Evolutionary conservation across 2,797 vertebrate genomes (phyloP).

Genomic region (Numenius phaeopus): DNA sequence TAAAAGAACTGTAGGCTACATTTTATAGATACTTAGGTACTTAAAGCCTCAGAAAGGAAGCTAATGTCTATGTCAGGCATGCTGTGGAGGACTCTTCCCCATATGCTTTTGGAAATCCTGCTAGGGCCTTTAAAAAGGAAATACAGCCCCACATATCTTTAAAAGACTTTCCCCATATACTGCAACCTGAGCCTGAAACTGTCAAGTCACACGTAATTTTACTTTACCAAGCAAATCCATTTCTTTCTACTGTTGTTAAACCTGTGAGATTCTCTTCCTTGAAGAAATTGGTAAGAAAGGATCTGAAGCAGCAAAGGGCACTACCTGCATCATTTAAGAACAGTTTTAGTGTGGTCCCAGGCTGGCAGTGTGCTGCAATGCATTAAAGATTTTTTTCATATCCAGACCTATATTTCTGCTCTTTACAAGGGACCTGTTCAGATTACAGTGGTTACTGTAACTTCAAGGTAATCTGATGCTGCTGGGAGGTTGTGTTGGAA

Average conservation of each 20-base stretch:
- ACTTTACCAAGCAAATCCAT: background rate
- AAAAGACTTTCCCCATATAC: background rate
- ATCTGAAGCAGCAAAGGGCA: background rate
- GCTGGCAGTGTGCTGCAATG: background rate
- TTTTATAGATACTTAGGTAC: background rate
- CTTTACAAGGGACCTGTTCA: background rate
- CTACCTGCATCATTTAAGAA: constrained; percentile 7
- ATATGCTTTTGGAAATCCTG: background rate
- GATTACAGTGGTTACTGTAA: constrained; percentile 17
- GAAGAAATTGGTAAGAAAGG: background rate
- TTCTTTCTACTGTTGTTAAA: background rate
- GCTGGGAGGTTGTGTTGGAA: background rate
- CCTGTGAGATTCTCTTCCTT: background rate
- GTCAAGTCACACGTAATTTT: background rate
- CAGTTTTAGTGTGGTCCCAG: background rate
- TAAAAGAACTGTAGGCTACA: background rate
- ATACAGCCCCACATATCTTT: background rate
- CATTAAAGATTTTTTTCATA: constrained; percentile 20
- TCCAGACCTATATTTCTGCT: background rate
- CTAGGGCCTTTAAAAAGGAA: background rate
- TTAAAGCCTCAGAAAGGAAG: background rate
- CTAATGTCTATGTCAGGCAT: background rate
- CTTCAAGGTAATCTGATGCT: constrained; percentile 26
- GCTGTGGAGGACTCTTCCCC: background rate
- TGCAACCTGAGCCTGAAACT: background rate